Evolutionary conservation across 2,113 vertebrate species (phyloP), one percentile per base, ranked within the genome.

Genomic region (Pica pica): DNA sequence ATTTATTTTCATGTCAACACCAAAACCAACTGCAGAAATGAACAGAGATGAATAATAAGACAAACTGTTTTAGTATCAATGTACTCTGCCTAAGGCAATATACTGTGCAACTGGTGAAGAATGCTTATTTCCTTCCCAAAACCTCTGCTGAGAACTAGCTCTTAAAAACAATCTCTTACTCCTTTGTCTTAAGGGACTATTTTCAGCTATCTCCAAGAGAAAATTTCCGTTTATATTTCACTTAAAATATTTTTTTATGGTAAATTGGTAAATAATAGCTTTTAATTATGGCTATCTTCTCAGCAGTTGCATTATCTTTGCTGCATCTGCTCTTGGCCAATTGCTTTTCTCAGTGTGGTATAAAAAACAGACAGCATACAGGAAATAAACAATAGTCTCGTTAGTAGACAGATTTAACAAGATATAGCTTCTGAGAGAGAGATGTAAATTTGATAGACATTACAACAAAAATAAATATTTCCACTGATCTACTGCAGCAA

Each of bases 101-200:
- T 86, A 81, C 90, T 97, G 94, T 96, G 95, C 94, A 96, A 96
- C 93, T 96, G 79, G 90, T 97, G 95, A 97, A 92, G 95, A 97
- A 97, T 97, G 96, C 90, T 93, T 94, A 87, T 94, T 97, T 97
- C 93, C 93, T 96, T 97, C 95, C 95, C 93, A 96, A 96, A 96
- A 95, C 95, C 94, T 95, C 90, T 90, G 60, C 92, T 97, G 94
- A 92, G 92, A 95, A 95, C 68, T 9, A 61, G 35, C 68, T 90
- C 68, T 94, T 94, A 93, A 86, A 97, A 97, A 96, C 93, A 94
- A 75, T 50, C 44, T 63, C 75, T 55, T 88, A 83, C 37, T 90
- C 18, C 49, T 96, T 96, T 95, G 93, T 94, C 79, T 92, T 89
- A 90, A 89, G 68, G 64, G 60, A 77, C 82, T 94, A 86, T 94